Percentiles rank a stretch among this genome's conserved stretches.
These are phyloP conservation scores for Rhagophthalmus giganteus DNA, from an alignment of 2,888 invertebrate species.

Conservation along the genomic window DNA sequence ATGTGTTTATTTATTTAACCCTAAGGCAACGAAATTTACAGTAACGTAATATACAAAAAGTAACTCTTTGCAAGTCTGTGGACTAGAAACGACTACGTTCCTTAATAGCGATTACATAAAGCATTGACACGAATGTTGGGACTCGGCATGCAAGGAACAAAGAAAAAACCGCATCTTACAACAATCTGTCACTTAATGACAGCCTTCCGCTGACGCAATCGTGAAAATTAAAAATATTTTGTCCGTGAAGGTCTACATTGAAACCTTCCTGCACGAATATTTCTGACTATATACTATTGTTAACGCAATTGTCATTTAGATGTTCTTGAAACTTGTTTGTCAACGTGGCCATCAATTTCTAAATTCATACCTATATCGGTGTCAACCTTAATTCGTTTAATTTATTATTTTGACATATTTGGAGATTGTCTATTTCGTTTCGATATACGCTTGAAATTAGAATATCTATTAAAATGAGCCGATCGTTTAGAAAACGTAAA, in stretches of 20 bases:
- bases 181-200: conserved; percentile 51
- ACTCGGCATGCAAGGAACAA: conserved; percentile 31
- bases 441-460: neutral
- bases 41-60: conserved; percentile 3
- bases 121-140: conserved; percentile 32
- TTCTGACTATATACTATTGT: conserved; percentile 21
- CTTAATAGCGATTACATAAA: conserved; percentile 29
- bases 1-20: neutral
- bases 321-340: conserved; percentile 28
- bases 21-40: neutral
- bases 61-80: conserved; percentile 1
- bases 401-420: neutral
- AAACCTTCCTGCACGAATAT: conserved; percentile 28
- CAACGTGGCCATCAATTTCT: conserved; percentile 26
- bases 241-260: conserved; percentile 32
- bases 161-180: conserved; percentile 38
- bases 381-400: conserved; percentile 8
- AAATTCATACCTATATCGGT: conserved; percentile 9
- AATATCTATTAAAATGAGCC: neutral
- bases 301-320: conserved; percentile 24
- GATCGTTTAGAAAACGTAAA: neutral
- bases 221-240: conserved; percentile 36
- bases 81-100: conserved; percentile 14
- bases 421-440: neutral
- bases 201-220: conserved; percentile 49